These are phyloP conservation scores for Hydriomena furcata DNA, from an alignment of 2,888 invertebrate genomes.

Conservation along the genomic window DNA sequence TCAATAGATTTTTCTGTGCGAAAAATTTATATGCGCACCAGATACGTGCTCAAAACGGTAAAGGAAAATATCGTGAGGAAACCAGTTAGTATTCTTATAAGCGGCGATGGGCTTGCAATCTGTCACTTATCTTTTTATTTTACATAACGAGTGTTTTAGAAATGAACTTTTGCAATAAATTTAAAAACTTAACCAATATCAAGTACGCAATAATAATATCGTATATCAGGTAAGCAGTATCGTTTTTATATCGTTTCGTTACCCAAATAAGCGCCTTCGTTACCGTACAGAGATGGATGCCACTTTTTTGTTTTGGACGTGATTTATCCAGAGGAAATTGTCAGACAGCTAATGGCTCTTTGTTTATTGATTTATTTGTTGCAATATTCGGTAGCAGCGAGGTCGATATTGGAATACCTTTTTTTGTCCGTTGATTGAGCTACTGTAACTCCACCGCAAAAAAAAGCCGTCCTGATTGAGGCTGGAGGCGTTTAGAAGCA, in stretches of 20 bases:
- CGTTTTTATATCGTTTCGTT: constrained; percentile 46
- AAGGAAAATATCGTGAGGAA: too few species aligned
- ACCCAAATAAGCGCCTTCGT: constrained; percentile 58
- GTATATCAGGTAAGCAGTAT: constrained; percentile 11
- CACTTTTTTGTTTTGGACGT: constrained; percentile 66
- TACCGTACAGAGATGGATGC: constrained; percentile 57
- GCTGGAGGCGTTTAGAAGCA: constrained; percentile 25
- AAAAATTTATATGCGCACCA: too few species aligned
- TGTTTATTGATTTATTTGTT: constrained; percentile 81
- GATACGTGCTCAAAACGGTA: too few species aligned
- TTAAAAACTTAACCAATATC: too few species aligned
- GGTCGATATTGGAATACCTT: constrained; percentile 62
- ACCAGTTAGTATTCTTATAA: too few species aligned
- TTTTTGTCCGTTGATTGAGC: constrained; percentile 65
- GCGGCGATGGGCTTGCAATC: too few species aligned
- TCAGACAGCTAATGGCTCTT: constrained; percentile 80
- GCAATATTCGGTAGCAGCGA: constrained; percentile 79
- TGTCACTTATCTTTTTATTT: too few species aligned
- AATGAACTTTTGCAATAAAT: too few species aligned
- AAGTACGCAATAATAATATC: constrained; percentile 23
- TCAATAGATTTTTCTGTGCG: too few species aligned
- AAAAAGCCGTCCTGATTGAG: constrained; percentile 38
- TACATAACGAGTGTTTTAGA: too few species aligned
- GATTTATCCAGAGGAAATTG: constrained; percentile 82
- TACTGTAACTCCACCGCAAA: constrained; percentile 58